These are phyloP conservation scores for Fissipunctia ypsillon DNA, from an alignment of 2,888 invertebrate genomes.

Conservation along the genomic window DNA sequence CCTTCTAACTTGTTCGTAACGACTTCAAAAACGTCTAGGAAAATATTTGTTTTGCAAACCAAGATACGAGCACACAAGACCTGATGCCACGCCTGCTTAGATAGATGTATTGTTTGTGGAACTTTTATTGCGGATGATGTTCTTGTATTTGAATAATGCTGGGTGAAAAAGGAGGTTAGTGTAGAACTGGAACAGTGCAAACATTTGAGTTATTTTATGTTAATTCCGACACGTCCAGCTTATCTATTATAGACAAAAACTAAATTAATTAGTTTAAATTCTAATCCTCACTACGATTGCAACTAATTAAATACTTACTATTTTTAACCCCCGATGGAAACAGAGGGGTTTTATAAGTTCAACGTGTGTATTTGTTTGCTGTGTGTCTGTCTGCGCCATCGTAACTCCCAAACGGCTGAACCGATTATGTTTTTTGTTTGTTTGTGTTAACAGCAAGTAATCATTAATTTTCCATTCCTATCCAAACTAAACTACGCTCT, in stretches of 20 bases:
- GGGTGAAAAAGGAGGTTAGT: not conserved
- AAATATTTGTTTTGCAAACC: conserved; percentile 76
- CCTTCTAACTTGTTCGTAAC: conserved; percentile 76
- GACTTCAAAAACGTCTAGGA: conserved; percentile 77
- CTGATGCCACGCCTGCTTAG: conserved; percentile 59
- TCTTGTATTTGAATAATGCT: conserved; percentile 27
- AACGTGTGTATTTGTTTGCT: too few species aligned
- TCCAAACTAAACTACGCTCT: not conserved
- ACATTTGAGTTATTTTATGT: too few species aligned
- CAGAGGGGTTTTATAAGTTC: too few species aligned
- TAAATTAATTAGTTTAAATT: not conserved
- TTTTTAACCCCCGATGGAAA: too few species aligned
- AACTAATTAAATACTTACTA: not conserved
- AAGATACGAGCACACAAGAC: conserved; percentile 64
- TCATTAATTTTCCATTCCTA: not conserved
- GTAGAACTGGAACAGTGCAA: not conserved
- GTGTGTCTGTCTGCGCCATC: too few species aligned
- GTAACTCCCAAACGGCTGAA: too few species aligned
- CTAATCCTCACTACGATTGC: not conserved
- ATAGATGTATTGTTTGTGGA: conserved; percentile 61
- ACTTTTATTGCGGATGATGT: conserved; percentile 62
- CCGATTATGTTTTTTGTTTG: too few species aligned
- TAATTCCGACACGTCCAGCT: not conserved
- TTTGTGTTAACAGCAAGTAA: too few species aligned
- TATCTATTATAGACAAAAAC: too few species aligned